These are phyloP conservation scores for Trichonephila inaurata DNA, from an alignment of 1,140 invertebrate genomes.

Conservation along the genomic window DNA sequence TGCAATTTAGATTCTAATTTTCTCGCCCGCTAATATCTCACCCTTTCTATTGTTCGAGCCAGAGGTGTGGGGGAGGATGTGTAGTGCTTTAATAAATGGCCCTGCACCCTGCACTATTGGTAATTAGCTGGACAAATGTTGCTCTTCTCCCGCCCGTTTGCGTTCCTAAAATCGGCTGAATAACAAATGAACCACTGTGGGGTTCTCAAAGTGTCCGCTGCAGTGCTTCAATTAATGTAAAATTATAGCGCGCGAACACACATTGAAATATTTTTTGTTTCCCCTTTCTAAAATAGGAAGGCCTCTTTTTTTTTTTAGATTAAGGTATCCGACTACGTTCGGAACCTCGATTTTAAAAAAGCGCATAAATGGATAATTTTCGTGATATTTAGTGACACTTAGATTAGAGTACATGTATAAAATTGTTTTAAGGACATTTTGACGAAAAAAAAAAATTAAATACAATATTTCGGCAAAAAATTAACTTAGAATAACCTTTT, in stretches of 20 bases:
- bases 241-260: neutral
- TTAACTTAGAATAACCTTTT: no score
- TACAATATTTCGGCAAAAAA: no score
- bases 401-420: no score
- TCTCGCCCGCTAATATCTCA: slow-evolving; percentile 55
- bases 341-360: no score
- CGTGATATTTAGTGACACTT: no score
- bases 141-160: slow-evolving; percentile 32
- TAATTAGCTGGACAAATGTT: slow-evolving; percentile 39
- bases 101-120: slow-evolving; percentile 19
- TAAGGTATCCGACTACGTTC: no score
- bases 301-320: neutral
- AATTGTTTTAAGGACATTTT: no score
- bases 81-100: slow-evolving; percentile 39
- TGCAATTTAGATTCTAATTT: slow-evolving; percentile 74
- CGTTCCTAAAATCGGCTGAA: slow-evolving; percentile 30
- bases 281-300: neutral
- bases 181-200: slow-evolving; percentile 11
- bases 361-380: no score
- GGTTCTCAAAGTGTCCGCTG: neutral
- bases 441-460: no score
- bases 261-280: neutral
- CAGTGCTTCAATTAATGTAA: slow-evolving; percentile 9
- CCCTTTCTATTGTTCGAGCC: slow-evolving; percentile 39
- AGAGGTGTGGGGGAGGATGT: neutral